Percentiles rank a stretch among this genome's conserved stretches.
These are phyloP conservation scores for Heliothis peltigera DNA, from an alignment of 2,888 invertebrate species.

Conservation along the genomic window DNA sequence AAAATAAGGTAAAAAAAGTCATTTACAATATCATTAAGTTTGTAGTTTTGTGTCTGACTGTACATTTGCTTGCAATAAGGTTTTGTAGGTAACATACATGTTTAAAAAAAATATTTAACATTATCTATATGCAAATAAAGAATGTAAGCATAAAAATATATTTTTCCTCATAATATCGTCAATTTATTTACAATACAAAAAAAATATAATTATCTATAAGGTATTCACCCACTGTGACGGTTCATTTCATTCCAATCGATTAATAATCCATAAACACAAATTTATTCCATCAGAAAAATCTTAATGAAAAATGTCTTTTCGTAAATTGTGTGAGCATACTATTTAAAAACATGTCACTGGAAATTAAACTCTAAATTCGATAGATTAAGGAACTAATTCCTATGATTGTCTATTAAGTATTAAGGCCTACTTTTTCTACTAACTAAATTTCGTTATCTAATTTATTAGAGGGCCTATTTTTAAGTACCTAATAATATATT, in stretches of 20 bases:
- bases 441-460: constrained; percentile 49
- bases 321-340: constrained; percentile 42
- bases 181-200: constrained; percentile 22
- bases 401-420: constrained; percentile 56
- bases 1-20: neutral
- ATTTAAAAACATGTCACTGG: constrained; percentile 31
- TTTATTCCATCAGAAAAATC: constrained; percentile 19
- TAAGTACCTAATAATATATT: constrained; percentile 45
- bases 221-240: constrained; percentile 10
- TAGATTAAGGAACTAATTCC: constrained; percentile 45
- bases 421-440: constrained; percentile 59
- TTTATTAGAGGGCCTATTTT: constrained; percentile 51
- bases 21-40: constrained; percentile 1
- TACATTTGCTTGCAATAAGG: constrained; percentile 17
- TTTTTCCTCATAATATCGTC: neutral
- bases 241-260: constrained; percentile 5
- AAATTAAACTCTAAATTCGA: constrained; percentile 48
- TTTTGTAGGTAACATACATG: constrained; percentile 19
- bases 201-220: constrained; percentile 12
- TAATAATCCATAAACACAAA: constrained; percentile 4
- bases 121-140: constrained; percentile 36
- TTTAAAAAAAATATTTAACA: constrained; percentile 19
- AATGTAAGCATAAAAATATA: constrained; percentile 10
- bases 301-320: constrained; percentile 59
- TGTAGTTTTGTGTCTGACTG: constrained; percentile 12